Conservation (phyloP, 1,140 invertebrate genomes). For the Drosophila kanapiae region DNA sequence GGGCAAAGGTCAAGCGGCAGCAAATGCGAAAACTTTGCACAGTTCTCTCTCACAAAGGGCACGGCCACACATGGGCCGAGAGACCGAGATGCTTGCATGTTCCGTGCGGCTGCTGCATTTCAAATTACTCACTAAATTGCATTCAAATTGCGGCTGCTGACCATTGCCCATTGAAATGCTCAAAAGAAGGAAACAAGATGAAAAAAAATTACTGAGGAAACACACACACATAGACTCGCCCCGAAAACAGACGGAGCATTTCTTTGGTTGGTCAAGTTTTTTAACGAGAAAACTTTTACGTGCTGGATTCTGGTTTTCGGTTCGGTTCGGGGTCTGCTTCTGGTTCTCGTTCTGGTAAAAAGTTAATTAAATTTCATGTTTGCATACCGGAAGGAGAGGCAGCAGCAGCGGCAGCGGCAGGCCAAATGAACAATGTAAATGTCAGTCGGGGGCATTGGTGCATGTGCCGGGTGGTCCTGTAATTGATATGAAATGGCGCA, state of each 20-base stretch:
- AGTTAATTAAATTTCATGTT: constrained; percentile 82
- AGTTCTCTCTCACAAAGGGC: constrained; percentile 37
- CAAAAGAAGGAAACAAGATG: constrained; percentile 22
- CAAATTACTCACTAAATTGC: constrained; percentile 80
- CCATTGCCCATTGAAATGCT: constrained; percentile 60
- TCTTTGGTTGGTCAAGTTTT: constrained; percentile 69
- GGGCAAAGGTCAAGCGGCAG: constrained; percentile 48
- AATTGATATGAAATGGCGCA: constrained; percentile 56
- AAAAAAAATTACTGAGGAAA: constrained; percentile 16
- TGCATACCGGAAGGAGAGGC: constrained; percentile 55
- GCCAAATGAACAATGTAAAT: constrained; percentile 53
- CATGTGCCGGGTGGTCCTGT: constrained; percentile 30
- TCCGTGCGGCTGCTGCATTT: constrained; percentile 64
- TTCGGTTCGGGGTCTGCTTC: constrained; percentile 13
- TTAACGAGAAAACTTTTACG: constrained; percentile 83
- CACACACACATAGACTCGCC: constrained; percentile 49
- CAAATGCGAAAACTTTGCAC: constrained; percentile 55
- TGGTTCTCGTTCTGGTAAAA: constrained; percentile 52
- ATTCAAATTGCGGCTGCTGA: constrained; percentile 75
- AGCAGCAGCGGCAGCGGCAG: constrained; percentile 16
- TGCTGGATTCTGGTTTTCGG: constrained; percentile 25
- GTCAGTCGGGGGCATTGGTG: constrained; percentile 39
- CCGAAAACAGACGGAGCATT: constrained; percentile 61
- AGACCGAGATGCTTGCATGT: constrained; percentile 58
- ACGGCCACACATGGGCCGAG: constrained; percentile 30